phyloP scores from a whole-genome alignment of 2,113 vertebrate species.

The Nothoprocta perdicaria region DNA sequence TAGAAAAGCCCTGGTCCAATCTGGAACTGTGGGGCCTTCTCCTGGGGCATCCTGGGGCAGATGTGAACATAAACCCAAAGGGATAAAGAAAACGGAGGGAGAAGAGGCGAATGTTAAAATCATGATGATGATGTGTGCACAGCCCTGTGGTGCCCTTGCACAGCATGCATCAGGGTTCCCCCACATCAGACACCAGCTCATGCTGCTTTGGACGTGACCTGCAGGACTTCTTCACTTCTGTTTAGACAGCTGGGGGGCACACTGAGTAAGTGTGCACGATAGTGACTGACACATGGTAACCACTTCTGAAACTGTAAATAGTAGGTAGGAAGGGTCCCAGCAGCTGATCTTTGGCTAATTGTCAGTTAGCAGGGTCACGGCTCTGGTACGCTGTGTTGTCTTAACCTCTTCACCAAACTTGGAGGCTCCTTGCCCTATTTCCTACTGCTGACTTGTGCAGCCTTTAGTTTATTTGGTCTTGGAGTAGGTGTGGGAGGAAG shows the following conservation, averaged over 20 bases:
- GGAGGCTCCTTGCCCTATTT: background rate
- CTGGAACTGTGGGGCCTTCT: background rate
- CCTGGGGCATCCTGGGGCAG: background rate
- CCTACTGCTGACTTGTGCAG: background rate
- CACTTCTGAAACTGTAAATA: background rate
- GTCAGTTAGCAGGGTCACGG: background rate
- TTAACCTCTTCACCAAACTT: background rate
- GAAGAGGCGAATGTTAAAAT: background rate
- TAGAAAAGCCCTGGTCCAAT: background rate
- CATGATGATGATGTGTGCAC: rapidly evolving
- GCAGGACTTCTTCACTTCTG: background rate
- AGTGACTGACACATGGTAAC: background rate
- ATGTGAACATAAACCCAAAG: background rate
- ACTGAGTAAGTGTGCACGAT: background rate
- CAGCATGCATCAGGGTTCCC: background rate
- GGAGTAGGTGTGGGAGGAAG: constrained; percentile 16
- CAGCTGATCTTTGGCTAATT: background rate
- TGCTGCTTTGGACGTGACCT: background rate
- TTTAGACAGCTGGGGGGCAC: background rate
- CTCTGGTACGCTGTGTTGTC: background rate
- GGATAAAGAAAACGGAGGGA: background rate
- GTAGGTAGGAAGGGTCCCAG: background rate
- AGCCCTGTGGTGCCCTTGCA: rapidly evolving
- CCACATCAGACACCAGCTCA: background rate
- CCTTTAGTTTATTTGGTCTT: background rate